Percentiles rank a stretch among this genome's conserved stretches.
Evolutionary conservation across 1,140 invertebrate species (phyloP).

Genomic region (Formica exsecta): DNA sequence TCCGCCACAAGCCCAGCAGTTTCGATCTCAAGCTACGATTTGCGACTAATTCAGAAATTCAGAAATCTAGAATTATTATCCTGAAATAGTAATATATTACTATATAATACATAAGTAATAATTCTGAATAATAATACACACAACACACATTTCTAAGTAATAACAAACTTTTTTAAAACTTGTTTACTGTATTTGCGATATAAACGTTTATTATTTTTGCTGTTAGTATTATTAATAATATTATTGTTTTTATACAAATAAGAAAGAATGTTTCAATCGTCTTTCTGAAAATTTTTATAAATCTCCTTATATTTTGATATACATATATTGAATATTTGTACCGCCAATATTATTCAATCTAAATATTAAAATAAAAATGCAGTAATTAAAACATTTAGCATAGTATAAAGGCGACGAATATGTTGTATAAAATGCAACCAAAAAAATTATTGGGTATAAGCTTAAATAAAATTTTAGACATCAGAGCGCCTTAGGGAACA

Average conservation of each 20-base stretch:
- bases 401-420: not conserved
- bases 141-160: too few species aligned
- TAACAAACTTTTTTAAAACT: not conserved
- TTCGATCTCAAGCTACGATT: conserved; percentile 55
- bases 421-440: not conserved
- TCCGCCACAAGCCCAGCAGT: conserved; percentile 73
- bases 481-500: conserved; percentile 11
- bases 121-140: too few species aligned
- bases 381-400: conserved; percentile 7
- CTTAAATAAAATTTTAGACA: conserved; percentile 39
- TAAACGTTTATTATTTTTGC: not conserved
- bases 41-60: conserved; percentile 43
- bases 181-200: not conserved
- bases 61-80: conserved; percentile 35
- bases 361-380: conserved; percentile 4
- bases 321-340: not conserved
- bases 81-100: not conserved
- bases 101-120: too few species aligned
- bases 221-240: not conserved
- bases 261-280: not conserved
- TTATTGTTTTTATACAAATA: conserved; percentile 5
- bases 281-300: not conserved
- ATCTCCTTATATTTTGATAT: not conserved
- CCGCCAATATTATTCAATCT: not conserved
- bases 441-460: conserved; percentile 37